Conservation (phyloP, 2,113 vertebrate genomes). For the Brachypodius melanocephalos region DNA sequence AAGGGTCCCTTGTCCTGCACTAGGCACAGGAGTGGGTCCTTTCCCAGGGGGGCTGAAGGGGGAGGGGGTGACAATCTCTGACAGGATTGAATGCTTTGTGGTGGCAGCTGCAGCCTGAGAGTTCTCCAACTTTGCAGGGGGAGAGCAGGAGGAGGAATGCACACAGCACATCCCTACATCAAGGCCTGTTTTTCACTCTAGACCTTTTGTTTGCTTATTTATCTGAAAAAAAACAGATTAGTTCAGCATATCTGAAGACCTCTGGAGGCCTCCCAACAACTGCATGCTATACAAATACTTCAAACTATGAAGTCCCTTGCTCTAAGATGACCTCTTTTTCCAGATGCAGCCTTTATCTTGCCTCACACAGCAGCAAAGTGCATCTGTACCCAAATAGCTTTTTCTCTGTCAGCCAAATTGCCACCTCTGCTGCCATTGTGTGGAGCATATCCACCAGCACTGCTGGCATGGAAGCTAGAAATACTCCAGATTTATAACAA, state of each 20-base stretch:
- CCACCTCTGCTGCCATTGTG: neutral
- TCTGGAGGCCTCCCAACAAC: neutral
- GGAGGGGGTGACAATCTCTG: neutral
- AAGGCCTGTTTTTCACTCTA: neutral
- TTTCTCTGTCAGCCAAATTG: neutral
- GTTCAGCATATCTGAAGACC: neutral
- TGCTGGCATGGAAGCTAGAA: neutral
- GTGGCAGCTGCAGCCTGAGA: neutral
- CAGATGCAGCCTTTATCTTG: neutral
- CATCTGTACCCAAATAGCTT: neutral
- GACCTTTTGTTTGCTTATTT: neutral
- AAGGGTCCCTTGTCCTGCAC: neutral
- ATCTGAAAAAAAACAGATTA: neutral
- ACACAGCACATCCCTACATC: neutral
- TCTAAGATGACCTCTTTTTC: neutral
- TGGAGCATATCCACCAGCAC: neutral
- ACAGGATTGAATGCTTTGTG: accelerated
- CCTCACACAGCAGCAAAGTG: neutral
- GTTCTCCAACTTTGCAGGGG: neutral
- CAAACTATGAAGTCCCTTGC: neutral
- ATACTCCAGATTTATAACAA: neutral
- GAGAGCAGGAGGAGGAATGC: neutral
- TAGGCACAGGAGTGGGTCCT: accelerated
- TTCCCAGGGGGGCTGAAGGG: neutral
- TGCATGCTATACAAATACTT: neutral